phyloP scores from a whole-genome alignment of 2,797 vertebrate species.

The Sternarchorhynchus goeldii region DNA sequence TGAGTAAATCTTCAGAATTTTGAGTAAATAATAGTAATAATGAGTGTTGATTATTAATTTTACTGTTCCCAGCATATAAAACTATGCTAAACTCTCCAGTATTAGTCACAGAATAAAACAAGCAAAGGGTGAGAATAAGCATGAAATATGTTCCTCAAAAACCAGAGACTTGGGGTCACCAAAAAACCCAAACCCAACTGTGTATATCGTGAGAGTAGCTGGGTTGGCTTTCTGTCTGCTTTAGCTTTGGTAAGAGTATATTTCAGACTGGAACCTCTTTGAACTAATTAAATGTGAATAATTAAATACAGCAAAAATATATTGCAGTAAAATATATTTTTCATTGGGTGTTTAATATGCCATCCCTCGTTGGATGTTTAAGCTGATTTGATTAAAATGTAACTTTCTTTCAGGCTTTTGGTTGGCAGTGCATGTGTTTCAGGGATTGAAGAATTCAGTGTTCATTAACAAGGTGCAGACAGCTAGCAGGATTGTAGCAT shows the following conservation, averaged over 20 bases:
- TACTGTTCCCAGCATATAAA: too few species aligned
- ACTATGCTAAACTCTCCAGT: too few species aligned
- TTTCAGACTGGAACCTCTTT: not conserved
- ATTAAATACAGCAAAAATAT: conserved; percentile 5
- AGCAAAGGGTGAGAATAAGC: not conserved
- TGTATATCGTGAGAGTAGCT: not conserved
- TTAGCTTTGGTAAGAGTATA: not conserved
- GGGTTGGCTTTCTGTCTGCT: not conserved
- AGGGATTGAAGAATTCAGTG: conserved; percentile 50
- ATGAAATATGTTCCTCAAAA: conserved; percentile 18
- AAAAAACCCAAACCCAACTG: not conserved
- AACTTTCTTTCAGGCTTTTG: not conserved
- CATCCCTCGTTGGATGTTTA: not conserved
- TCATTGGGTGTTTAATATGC: not conserved
- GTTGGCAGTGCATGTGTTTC: conserved; percentile 29
- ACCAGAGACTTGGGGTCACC: not conserved
- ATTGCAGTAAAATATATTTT: not conserved
- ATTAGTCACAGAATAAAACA: not conserved
- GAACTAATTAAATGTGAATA: not conserved
- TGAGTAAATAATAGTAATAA: too few species aligned
- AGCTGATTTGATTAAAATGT: not conserved
- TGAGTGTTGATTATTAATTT: too few species aligned
- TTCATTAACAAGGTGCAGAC: conserved; percentile 71
- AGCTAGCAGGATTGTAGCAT: conserved; percentile 53
- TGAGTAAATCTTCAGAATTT: too few species aligned